Base-by-base conservation (phyloP, 2,113 vertebrate genomes). In the Cheilinus undulatus region DNA sequence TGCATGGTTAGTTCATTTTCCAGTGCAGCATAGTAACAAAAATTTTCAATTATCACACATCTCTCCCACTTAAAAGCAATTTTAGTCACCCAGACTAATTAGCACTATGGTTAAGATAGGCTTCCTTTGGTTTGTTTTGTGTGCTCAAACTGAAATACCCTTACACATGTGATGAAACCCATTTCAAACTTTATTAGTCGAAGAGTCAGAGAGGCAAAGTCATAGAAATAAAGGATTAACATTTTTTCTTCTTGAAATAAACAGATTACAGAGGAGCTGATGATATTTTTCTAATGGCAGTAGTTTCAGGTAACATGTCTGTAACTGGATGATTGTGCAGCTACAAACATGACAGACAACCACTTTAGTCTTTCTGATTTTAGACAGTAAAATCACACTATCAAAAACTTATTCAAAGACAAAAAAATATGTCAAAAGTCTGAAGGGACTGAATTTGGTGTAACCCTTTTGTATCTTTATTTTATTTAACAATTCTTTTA, bases 81-180 rank as follows among this genome's bases (percentile, higher is more conserved):
- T 27, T 22, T 11, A 46, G 50, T 46, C 32, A 23, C 5, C 52
- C 4, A 15, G 22, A 51, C 12, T 27, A 50, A 19, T 23, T 27
- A 40, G 57, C 8, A 27, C 23, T 12, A 28, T 60, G 28, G 11
- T 53, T 34, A 73, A 56, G 34, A 52, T 3, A 5, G 5, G 61
- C 64, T 3, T 36, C 19, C 27, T 40, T 27, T 24, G 11, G 17
- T 19, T 42, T 42, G 3, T 42, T 42, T 42, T 28, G 19, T 24
- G 20, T 13, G 19, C 22, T 76, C 23, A 45, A 24, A 36, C 56
- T 36, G 34, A 59, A 62, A 68, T 68, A n/a, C 26, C 34, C 38
- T 61, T 28, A 22, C 61, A 50, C 52, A 48, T 15, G 23, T 69
- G 40, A 61, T 63, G 23, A 61, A 64, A 32, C 32, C 4, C 7